These are phyloP conservation scores for Macrosteles quadrilineatus DNA, from an alignment of 1,140 invertebrate species.

Conservation along the genomic window DNA sequence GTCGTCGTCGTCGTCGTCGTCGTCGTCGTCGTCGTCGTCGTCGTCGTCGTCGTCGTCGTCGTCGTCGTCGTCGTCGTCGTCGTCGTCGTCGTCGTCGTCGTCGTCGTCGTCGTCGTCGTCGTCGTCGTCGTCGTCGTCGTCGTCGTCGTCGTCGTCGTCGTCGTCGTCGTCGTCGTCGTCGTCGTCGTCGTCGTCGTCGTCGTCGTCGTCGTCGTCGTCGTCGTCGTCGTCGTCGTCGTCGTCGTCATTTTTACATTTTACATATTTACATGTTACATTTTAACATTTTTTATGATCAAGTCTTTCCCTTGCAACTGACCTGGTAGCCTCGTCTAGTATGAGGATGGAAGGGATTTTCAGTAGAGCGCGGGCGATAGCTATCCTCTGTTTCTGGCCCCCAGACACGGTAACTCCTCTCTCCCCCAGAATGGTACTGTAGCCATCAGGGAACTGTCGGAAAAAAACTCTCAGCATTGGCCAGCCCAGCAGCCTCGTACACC, in stretches of 20 bases:
- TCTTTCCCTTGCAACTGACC: too few species aligned
- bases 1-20: neutral
- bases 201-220: conserved; percentile 23
- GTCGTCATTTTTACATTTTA: conserved; percentile 27
- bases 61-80: neutral
- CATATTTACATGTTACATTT: too few species aligned
- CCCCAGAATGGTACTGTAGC: too few species aligned
- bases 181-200: conserved; percentile 22
- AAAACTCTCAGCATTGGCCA: too few species aligned
- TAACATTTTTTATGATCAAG: too few species aligned
- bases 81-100: neutral
- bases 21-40: neutral
- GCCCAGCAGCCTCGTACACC: too few species aligned
- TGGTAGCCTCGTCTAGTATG: too few species aligned
- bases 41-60: neutral
- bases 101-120: neutral
- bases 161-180: conserved; percentile 33
- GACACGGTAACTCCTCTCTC: too few species aligned
- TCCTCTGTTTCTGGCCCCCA: too few species aligned
- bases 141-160: neutral
- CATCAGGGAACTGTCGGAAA: too few species aligned
- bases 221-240: conserved; percentile 26
- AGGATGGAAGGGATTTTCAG: too few species aligned
- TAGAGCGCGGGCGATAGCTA: too few species aligned
- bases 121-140: conserved; percentile 12